Conservation (phyloP, 2,888 invertebrate genomes). For the Buathra laborator region DNA sequence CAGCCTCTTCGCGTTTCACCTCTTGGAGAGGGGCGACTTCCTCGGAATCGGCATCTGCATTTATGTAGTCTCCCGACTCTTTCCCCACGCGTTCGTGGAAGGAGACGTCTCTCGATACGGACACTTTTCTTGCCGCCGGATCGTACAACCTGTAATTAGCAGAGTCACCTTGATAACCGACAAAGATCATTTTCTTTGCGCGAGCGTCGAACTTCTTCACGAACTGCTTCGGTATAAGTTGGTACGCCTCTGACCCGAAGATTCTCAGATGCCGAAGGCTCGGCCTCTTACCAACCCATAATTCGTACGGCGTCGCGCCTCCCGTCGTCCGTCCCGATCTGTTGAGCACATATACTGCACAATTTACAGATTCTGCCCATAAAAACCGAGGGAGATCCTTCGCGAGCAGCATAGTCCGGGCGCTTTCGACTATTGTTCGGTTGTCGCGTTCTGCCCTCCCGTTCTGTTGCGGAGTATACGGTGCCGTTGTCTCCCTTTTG, state of each 20-base stretch:
- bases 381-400: conserved; percentile 18
- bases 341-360: conserved; percentile 69
- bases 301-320: too few relatives aligned
- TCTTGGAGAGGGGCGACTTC: too few relatives aligned
- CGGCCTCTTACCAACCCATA: too few relatives aligned
- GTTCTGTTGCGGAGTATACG: conserved; percentile 64
- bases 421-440: conserved; percentile 5
- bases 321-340: background rate
- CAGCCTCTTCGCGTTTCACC: background rate
- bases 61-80: too few relatives aligned
- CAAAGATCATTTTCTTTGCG: conserved; percentile 68
- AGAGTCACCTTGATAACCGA: conserved; percentile 53
- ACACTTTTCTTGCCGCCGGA: conserved; percentile 5
- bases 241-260: conserved; percentile 45
- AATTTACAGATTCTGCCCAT: conserved; percentile 70
- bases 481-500: conserved; percentile 25
- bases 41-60: too few relatives aligned
- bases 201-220: conserved; percentile 69
- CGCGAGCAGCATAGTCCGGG: conserved; percentile 59
- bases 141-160: conserved; percentile 54
- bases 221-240: conserved; percentile 64
- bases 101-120: too few relatives aligned
- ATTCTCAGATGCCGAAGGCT: too few relatives aligned
- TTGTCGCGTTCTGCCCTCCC: conserved; percentile 56
- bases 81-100: too few relatives aligned